These are phyloP conservation scores for Cryptocephalus moraei DNA, from an alignment of 2,888 invertebrate species.

Conservation along the genomic window DNA sequence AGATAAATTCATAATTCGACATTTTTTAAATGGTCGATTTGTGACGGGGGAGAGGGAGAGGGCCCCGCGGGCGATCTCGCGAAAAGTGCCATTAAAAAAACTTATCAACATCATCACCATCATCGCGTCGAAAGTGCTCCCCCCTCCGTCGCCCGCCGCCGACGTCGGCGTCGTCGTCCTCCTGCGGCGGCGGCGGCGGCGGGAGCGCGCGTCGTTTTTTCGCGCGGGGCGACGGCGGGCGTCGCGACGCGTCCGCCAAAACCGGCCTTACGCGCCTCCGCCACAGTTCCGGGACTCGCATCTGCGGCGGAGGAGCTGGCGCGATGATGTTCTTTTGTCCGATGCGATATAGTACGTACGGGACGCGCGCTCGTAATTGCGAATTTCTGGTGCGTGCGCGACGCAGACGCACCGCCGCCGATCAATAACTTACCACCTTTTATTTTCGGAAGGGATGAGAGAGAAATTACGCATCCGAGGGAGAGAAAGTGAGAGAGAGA, in stretches of 20 bases:
- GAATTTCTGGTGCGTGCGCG: conserved; percentile 29
- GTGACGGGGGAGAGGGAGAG: too few relatives aligned
- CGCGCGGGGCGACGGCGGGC: not conserved
- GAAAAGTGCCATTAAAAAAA: conserved; percentile 16
- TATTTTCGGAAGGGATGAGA: conserved; percentile 15
- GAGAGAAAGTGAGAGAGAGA: not conserved
- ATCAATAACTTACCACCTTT: conserved; percentile 30
- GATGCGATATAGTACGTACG: not conserved
- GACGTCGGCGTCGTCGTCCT: conserved; percentile 5
- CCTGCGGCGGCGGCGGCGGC: not conserved
- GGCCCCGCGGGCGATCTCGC: conserved; percentile 2
- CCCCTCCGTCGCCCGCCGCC: conserved; percentile 11
- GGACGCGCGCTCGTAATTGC: conserved; percentile 30
- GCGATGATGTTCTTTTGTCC: not conserved
- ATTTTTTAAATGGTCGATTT: too few relatives aligned
- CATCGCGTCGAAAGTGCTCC: conserved; percentile 39
- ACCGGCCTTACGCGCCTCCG: not conserved
- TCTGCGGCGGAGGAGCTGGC: not conserved
- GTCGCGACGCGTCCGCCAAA: not conserved
- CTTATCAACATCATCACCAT: conserved; percentile 26
- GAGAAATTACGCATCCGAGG: conserved; percentile 16
- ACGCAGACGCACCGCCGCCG: conserved; percentile 22
- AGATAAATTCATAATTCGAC: conserved; percentile 10
- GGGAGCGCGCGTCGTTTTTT: not conserved
- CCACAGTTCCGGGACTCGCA: too few relatives aligned